These are phyloP conservation scores for Pogonus chalceus DNA, from an alignment of 1,140 invertebrate species.

Conservation along the genomic window DNA sequence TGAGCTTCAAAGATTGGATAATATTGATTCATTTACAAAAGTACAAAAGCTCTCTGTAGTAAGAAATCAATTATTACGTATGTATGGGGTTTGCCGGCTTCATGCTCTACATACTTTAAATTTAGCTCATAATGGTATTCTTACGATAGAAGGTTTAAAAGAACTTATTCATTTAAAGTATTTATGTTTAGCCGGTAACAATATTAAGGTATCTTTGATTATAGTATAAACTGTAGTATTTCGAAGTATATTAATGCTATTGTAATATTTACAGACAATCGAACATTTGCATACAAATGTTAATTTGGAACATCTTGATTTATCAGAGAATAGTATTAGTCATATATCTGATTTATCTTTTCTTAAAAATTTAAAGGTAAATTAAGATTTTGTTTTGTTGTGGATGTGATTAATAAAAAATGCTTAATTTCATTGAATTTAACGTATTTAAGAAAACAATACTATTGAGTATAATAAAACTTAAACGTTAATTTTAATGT, in stretches of 20 bases:
- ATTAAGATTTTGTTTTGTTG: background rate
- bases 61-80: conserved; percentile 73
- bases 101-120: conserved; percentile 70
- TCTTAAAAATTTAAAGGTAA: conserved; percentile 69
- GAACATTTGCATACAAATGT: conserved; percentile 75
- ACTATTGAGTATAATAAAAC: too few species aligned
- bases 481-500: too few species aligned
- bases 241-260: background rate
- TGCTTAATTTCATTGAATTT: too few species aligned
- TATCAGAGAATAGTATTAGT: conserved; percentile 81
- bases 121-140: conserved; percentile 77
- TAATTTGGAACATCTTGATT: conserved; percentile 70
- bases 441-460: too few species aligned
- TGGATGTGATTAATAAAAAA: background rate
- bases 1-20: conserved; percentile 74
- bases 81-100: conserved; percentile 75
- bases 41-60: conserved; percentile 75
- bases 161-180: conserved; percentile 69
- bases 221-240: too few species aligned
- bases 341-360: conserved; percentile 74
- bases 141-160: conserved; percentile 80
- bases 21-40: conserved; percentile 68
- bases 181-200: conserved; percentile 63
- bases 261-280: conserved; percentile 56
- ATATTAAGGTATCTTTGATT: conserved; percentile 46